Evolutionary conservation across 2,797 vertebrate genomes (phyloP).

Genomic region (Astyanax mexicanus): DNA sequence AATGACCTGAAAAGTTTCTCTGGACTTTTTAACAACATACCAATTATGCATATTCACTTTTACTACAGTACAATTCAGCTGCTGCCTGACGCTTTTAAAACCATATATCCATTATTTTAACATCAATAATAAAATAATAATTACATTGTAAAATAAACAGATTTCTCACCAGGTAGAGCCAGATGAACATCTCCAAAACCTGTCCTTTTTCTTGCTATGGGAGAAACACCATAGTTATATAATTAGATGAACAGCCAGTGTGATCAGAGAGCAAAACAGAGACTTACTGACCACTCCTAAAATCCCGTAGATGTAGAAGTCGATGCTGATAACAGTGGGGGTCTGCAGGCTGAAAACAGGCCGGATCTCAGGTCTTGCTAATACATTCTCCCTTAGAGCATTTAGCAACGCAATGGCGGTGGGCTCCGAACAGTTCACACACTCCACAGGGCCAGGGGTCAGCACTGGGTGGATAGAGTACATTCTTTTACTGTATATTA

Average conservation of each 20-base stretch:
- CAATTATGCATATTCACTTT: too few relatives aligned
- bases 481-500: too few relatives aligned
- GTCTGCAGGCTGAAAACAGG: conserved; percentile 51
- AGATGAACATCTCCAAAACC: conserved; percentile 72
- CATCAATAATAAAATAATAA: too few relatives aligned
- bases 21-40: too few relatives aligned
- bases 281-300: conserved; percentile 57
- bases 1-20: too few relatives aligned
- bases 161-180: conserved; percentile 67
- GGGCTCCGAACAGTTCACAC: conserved; percentile 50
- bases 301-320: conserved; percentile 63
- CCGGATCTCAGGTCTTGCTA: conserved; percentile 55
- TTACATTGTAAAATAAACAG: too few relatives aligned
- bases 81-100: too few relatives aligned
- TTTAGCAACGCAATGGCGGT: conserved; percentile 37
- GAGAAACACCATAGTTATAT: background rate
- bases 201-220: conserved; percentile 76
- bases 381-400: conserved; percentile 44
- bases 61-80: too few relatives aligned
- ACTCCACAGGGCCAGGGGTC: background rate
- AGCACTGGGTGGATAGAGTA: conserved; percentile 6
- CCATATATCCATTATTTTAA: too few relatives aligned
- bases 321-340: conserved; percentile 56
- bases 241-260: background rate
- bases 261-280: background rate